Evolutionary conservation across 2,888 invertebrate genomes (phyloP).

Genomic region (Megaustenia siamemsis): DNA sequence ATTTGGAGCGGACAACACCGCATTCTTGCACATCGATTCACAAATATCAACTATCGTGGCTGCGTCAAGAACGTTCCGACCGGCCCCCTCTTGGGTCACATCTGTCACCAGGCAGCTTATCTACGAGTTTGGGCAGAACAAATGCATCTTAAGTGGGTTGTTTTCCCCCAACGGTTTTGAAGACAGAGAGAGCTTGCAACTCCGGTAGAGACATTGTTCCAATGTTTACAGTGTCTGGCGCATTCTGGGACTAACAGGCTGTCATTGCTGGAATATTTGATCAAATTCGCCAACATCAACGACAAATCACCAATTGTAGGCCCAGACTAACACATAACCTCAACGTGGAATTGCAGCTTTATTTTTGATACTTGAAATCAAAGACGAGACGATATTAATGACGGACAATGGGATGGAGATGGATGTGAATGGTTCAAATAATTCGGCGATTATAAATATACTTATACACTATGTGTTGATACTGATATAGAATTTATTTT

Average conservation of each 20-base stretch:
- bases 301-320: background rate
- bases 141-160: slow-evolving; percentile 35
- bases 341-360: too few relatives aligned
- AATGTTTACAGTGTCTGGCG: slow-evolving; percentile 21
- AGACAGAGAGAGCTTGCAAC: background rate
- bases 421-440: too few relatives aligned
- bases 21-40: slow-evolving; percentile 33
- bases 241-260: slow-evolving; percentile 7
- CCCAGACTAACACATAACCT: background rate
- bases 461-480: too few relatives aligned
- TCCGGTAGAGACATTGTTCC: background rate
- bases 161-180: background rate
- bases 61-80: slow-evolving; percentile 17
- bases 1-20: background rate
- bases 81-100: background rate
- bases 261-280: slow-evolving; percentile 24
- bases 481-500: too few relatives aligned
- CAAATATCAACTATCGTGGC: background rate
- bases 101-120: slow-evolving; percentile 33
- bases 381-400: too few relatives aligned
- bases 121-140: slow-evolving; percentile 2
- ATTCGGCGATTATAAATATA: too few relatives aligned
- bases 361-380: too few relatives aligned
- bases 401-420: too few relatives aligned
- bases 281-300: background rate